Evolutionary conservation across 2,888 invertebrate species (phyloP).

Genomic region (Drosophila austrosaltans): DNA sequence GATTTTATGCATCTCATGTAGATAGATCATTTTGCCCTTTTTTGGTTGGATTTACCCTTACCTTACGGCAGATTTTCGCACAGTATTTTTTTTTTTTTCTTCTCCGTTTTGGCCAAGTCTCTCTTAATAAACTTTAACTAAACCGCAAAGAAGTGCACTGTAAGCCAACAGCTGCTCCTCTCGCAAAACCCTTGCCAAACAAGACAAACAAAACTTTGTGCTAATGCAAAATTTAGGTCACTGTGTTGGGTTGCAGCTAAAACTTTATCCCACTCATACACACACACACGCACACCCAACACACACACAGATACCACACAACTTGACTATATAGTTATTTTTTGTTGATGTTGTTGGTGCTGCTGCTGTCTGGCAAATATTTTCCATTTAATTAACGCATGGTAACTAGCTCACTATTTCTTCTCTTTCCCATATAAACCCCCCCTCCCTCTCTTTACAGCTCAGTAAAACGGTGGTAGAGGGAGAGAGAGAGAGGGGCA

Average conservation of each 20-base stretch:
- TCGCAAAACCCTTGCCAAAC: constrained; percentile 18
- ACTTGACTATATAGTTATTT: constrained; percentile 38
- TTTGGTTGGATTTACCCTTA: background rate
- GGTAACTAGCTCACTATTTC: constrained; percentile 49
- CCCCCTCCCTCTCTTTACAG: background rate
- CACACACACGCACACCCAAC: constrained; percentile 12
- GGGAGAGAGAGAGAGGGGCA: background rate
- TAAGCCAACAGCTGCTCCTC: constrained; percentile 3
- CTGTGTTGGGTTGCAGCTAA: constrained; percentile 61
- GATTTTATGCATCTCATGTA: background rate
- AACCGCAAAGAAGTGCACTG: constrained; percentile 21
- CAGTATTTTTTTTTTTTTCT: background rate
- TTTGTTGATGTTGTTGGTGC: constrained; percentile 6
- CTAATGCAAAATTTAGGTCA: constrained; percentile 64
- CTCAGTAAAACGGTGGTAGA: background rate
- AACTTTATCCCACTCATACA: constrained; percentile 28
- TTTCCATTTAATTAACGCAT: constrained; percentile 77
- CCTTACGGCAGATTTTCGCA: background rate
- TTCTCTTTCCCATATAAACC: background rate
- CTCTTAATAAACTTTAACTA: constrained; percentile 39
- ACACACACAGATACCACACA: constrained; percentile 7
- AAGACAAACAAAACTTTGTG: constrained; percentile 49
- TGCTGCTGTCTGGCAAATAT: constrained; percentile 57
- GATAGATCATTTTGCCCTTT: constrained; percentile 3
- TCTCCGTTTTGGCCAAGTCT: constrained; percentile 15